Evolutionary conservation across 2,797 vertebrate species (phyloP).

Genomic region (Champsocephalus esox): DNA sequence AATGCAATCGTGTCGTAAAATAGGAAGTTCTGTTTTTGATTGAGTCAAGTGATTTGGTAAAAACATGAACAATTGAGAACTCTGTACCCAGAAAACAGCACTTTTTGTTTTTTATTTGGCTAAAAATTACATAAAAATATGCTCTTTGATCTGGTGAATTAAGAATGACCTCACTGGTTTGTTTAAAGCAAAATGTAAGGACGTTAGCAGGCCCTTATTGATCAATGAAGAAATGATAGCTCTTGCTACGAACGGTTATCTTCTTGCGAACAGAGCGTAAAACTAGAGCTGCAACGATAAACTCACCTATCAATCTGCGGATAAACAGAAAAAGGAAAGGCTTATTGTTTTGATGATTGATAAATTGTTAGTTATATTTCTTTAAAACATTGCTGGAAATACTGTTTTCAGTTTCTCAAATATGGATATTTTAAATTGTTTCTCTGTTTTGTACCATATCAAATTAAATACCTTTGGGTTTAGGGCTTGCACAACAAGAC

Average conservation of each 20-base stretch:
- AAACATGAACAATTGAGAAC: background rate
- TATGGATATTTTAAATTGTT: too few relatives aligned
- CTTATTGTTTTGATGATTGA: too few relatives aligned
- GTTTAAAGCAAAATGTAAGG: background rate
- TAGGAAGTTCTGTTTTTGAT: conserved; percentile 23
- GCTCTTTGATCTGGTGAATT: conserved; percentile 30
- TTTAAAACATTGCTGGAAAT: too few relatives aligned
- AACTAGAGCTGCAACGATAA: background rate
- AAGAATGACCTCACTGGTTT: conserved; percentile 15
- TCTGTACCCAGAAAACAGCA: conserved; percentile 10
- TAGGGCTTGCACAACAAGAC: too few relatives aligned
- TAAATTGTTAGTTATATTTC: too few relatives aligned
- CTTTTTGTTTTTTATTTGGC: conserved; percentile 13
- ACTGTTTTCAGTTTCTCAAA: too few relatives aligned
- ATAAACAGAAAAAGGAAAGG: too few relatives aligned
- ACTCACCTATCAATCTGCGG: too few relatives aligned
- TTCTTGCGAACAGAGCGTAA: background rate
- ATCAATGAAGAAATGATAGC: conserved; percentile 37
- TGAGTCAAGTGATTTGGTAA: conserved; percentile 6
- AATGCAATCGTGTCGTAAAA: conserved; percentile 38
- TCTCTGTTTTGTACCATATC: too few relatives aligned
- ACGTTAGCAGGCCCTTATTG: conserved; percentile 23
- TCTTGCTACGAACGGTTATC: background rate
- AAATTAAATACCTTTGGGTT: too few relatives aligned
- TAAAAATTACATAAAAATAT: conserved; percentile 5